Evolutionary conservation across 2,113 vertebrate genomes (phyloP).

Genomic region (Isurus oxyrinchus): DNA sequence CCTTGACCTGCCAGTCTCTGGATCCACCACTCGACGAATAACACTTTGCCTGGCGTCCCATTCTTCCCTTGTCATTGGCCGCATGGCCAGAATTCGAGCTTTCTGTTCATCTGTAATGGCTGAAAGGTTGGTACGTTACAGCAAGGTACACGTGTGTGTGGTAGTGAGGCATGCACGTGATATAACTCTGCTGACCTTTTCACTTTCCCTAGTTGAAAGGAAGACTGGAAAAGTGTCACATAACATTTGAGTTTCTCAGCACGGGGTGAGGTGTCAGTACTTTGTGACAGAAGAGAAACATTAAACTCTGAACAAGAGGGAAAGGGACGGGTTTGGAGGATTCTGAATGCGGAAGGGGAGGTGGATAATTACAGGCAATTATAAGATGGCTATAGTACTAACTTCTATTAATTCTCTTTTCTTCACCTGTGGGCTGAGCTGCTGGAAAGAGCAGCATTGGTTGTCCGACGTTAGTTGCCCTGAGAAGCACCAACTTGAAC

Average conservation of each 20-base stretch:
- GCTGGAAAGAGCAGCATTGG: neutral
- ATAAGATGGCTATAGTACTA: neutral
- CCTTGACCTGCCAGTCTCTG: constrained; percentile 83
- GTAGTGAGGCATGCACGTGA: neutral
- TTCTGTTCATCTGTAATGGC: constrained; percentile 92
- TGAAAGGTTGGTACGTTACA: constrained; percentile 44
- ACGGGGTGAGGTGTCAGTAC: neutral
- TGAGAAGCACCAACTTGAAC: neutral
- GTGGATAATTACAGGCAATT: neutral
- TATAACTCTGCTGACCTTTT: neutral
- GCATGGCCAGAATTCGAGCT: constrained; percentile 83
- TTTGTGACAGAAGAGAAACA: neutral
- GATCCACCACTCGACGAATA: constrained; percentile 82
- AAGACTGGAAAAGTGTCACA: neutral
- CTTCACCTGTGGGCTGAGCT: neutral
- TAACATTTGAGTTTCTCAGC: neutral
- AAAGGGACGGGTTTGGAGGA: neutral
- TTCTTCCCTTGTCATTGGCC: constrained; percentile 91
- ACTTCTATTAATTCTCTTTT: neutral
- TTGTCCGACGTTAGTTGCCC: neutral
- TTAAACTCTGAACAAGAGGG: neutral
- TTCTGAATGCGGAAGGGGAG: neutral
- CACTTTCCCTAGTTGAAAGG: neutral
- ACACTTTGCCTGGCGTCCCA: constrained; percentile 87
- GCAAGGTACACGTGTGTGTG: neutral